Evolutionary conservation across 2,888 invertebrate species (phyloP), one percentile per base, ranked within the genome.

Genomic region (Drosophila longiperda): DNA sequence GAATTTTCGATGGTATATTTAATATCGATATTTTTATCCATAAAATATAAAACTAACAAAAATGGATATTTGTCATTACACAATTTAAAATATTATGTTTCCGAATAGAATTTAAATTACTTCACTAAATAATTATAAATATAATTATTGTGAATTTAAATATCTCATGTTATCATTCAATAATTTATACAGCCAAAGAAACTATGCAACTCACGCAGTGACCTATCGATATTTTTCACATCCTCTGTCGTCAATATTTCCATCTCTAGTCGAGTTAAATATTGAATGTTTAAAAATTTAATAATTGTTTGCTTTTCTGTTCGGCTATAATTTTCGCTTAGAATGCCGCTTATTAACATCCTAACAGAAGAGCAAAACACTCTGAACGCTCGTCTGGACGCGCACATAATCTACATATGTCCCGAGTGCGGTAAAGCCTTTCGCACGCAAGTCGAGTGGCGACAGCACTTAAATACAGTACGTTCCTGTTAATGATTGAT

Each of bases 381-480:
- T 15, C 26, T 84, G 1, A 90, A 88, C 73, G 75, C 78, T 1
- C 89, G 83, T 0, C 59, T 92, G 34, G 92, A 91, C 58, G 78
- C 83, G n/a, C 91, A 91, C 42, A 87, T 92, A 84, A 78, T 80
- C 0, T 91, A 91, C 36, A 84, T 92, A 36, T 92, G 91, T 23
- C 91, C 92, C 0, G 91, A 91, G 61, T 91, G 91, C 29, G 91
- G 92, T 1, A 83, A 78, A 48, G 90, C 86, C 5, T 89, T 88
- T 63, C 75, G 79, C 1, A 88, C 91, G 1, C 91, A 91, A 66
- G 80, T 69, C 17, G 89, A 90, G 23, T 91, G 92, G 92, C 89
- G 92, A 20, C 81, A 83, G 9, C 91, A 91, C 60, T 64, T 91
- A 17, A 91, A 91, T 42, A 77, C 71, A 34, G 87, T 75, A 60